These are phyloP conservation scores for Catocala nupta DNA, from an alignment of 2,888 invertebrate genomes.

Conservation along the genomic window DNA sequence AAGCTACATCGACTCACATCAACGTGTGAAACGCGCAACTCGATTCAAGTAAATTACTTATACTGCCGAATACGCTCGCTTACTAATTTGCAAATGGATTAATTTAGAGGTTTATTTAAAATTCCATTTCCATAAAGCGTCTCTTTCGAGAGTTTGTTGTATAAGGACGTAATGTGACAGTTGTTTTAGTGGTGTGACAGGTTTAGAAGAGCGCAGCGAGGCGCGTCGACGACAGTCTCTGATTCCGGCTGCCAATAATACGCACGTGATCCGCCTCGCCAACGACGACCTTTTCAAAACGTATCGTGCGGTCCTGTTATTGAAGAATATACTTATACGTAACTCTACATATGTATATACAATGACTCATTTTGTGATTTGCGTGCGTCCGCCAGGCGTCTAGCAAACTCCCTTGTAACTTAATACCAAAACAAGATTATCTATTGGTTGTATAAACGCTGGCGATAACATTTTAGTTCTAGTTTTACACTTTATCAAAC, in stretches of 20 bases:
- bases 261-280: slow-evolving; percentile 75
- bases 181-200: slow-evolving; percentile 49
- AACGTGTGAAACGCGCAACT: slow-evolving; percentile 18
- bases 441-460: too few relatives aligned
- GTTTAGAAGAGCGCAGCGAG: slow-evolving; percentile 49
- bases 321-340: slow-evolving; percentile 67
- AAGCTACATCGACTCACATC: slow-evolving; percentile 25
- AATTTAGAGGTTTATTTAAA: slow-evolving; percentile 31
- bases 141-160: slow-evolving; percentile 17
- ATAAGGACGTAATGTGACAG: slow-evolving; percentile 28
- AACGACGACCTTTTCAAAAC: slow-evolving; percentile 58
- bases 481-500: too few relatives aligned
- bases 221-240: slow-evolving; percentile 72
- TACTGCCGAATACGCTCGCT: slow-evolving; percentile 6
- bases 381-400: slow-evolving; percentile 19
- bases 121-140: slow-evolving; percentile 29
- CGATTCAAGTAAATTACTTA: slow-evolving; percentile 30
- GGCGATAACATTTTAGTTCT: too few relatives aligned
- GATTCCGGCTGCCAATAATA: slow-evolving; percentile 82
- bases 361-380: slow-evolving; percentile 59
- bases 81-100: slow-evolving; percentile 39
- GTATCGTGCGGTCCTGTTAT: slow-evolving; percentile 62
- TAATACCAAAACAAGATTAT: too few relatives aligned
- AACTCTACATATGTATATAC: slow-evolving; percentile 46
- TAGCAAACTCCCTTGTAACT: too few relatives aligned